Conservation (phyloP, 1,140 invertebrate species). For the Triops longicaudatus region DNA sequence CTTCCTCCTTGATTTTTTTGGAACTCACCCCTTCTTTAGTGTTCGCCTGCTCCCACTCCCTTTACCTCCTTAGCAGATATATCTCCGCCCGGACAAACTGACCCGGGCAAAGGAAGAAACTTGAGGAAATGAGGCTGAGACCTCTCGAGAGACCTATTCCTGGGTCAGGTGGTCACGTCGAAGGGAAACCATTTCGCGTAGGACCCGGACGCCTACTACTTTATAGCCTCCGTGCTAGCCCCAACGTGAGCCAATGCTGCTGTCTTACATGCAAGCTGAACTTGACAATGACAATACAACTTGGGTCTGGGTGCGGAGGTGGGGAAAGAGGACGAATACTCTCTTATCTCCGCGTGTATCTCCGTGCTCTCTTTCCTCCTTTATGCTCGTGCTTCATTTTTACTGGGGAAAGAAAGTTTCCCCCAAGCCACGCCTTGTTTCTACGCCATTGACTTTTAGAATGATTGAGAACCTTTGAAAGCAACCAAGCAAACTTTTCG, state of each 20-base stretch:
- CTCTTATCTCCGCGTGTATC: background rate
- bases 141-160: constrained; percentile 10
- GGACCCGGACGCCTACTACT: background rate
- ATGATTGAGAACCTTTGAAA: constrained; percentile 15
- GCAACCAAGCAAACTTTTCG: constrained; percentile 7
- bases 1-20: no score
- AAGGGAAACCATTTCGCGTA: background rate
- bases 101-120: background rate
- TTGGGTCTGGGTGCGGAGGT: no score
- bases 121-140: background rate
- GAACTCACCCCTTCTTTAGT: no score
- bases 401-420: background rate
- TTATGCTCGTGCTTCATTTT: background rate
- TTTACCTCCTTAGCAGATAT: background rate
- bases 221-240: background rate
- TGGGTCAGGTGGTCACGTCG: constrained; percentile 9
- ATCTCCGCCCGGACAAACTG: background rate
- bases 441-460: constrained; percentile 12
- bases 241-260: constrained; percentile 5
- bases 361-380: background rate
- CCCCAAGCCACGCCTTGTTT: background rate
- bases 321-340: no score
- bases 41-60: background rate
- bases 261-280: constrained; percentile 5
- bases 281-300: background rate